Conservation (phyloP, 2,113 vertebrate species). For the Mesoclemmys tuberculata region DNA sequence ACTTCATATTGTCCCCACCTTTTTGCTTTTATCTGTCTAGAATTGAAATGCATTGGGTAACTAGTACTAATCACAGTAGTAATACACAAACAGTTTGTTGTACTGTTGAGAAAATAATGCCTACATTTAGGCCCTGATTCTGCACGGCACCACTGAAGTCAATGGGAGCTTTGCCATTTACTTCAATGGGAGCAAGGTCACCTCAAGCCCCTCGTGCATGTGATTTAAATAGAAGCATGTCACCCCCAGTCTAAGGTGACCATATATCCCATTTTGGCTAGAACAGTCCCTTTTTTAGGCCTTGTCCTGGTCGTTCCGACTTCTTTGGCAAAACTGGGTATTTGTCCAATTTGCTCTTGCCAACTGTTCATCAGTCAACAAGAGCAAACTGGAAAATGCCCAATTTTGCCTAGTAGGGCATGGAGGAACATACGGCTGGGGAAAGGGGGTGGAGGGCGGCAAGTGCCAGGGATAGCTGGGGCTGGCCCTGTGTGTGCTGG, state of each 20-base stretch:
- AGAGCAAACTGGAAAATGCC: neutral
- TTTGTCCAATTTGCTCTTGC: neutral
- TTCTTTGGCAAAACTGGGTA: neutral
- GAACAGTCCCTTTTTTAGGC: neutral
- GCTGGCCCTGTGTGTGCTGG: too few relatives aligned
- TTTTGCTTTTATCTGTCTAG: neutral
- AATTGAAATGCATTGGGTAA: neutral
- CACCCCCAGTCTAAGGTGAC: too few relatives aligned
- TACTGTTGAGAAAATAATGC: neutral
- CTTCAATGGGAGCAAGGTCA: neutral
- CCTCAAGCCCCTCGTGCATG: neutral
- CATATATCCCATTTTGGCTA: neutral
- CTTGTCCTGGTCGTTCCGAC: neutral
- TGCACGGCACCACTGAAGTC: neutral
- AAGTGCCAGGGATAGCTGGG: too few relatives aligned
- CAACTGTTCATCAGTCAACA: neutral
- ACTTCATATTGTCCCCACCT: neutral
- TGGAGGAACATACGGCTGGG: neutral
- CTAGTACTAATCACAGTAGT: neutral
- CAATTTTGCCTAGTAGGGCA: neutral
- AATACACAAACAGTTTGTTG: accelerated
- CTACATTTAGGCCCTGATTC: neutral
- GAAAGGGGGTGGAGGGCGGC: too few relatives aligned
- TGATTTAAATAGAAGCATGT: neutral
- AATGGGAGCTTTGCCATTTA: neutral